phyloP scores from a whole-genome alignment of 2,888 invertebrate species.

The Aradus depressus region DNA sequence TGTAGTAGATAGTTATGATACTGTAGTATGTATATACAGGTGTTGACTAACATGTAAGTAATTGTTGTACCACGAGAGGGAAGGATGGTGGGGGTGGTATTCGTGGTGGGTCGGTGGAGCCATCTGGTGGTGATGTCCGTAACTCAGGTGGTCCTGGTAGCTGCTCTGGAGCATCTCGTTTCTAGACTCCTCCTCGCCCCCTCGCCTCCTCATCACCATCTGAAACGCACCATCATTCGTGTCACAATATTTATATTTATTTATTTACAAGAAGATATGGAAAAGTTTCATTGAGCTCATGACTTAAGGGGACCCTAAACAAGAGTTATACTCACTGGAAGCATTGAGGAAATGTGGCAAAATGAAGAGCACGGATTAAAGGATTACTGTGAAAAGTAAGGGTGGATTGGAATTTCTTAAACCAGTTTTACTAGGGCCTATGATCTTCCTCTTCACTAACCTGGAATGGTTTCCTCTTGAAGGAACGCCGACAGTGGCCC shows the following conservation, averaged over 20 bases:
- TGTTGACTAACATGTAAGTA: constrained; percentile 25
- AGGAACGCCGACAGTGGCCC: no score
- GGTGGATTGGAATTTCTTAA: no score
- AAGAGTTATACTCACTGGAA: no score
- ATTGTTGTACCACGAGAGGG: constrained; percentile 25
- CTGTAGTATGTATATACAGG: no score
- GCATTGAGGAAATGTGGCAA: no score
- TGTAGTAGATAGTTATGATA: no score
- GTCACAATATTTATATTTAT: not conserved
- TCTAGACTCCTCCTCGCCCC: constrained; percentile 26
- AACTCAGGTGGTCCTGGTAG: constrained; percentile 23
- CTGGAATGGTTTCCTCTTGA: no score
- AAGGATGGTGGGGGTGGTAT: constrained; percentile 20
- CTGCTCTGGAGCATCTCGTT: constrained; percentile 25
- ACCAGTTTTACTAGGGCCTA: no score
- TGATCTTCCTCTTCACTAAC: no score
- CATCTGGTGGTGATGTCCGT: constrained; percentile 25
- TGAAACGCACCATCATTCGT: constrained; percentile 10
- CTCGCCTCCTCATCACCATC: constrained; percentile 27
- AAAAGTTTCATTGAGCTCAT: not conserved
- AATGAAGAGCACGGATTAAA: no score
- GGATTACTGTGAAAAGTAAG: no score
- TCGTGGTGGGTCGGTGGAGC: constrained; percentile 22
- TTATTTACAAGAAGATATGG: not conserved
- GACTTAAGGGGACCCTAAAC: no score